Percentiles rank a stretch among this genome's conserved stretches.
phyloP scores from a whole-genome alignment of 2,797 vertebrate species.

The Poecilia gillii region DNA sequence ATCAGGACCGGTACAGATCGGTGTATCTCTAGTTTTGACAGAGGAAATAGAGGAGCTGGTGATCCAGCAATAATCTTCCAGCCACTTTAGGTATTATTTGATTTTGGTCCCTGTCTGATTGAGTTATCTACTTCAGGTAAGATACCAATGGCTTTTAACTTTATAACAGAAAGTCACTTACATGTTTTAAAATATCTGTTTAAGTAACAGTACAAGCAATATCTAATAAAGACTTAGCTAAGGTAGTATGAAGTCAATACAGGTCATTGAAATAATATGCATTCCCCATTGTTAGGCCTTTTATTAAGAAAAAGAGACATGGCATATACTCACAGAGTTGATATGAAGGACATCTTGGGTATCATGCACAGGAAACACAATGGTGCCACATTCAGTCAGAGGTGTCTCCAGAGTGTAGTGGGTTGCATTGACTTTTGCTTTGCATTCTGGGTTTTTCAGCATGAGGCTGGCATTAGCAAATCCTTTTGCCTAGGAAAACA shows the following conservation, averaged over 20 bases:
- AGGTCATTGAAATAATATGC: neutral
- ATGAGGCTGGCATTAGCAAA: constrained; percentile 87
- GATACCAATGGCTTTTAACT: neutral
- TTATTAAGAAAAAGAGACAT: neutral
- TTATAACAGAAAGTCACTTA: neutral
- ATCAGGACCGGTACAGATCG: too few relatives aligned
- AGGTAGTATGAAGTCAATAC: neutral
- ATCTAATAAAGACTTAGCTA: neutral
- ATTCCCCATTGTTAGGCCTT: neutral
- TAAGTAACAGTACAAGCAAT: neutral
- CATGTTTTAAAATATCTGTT: neutral
- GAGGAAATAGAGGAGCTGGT: neutral
- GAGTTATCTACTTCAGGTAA: neutral
- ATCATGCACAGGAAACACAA: constrained; percentile 59
- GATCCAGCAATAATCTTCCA: neutral
- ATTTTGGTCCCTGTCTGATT: neutral
- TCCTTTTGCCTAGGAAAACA: constrained; percentile 81
- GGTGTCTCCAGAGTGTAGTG: constrained; percentile 94
- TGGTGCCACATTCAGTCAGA: constrained; percentile 86
- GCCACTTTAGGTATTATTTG: neutral
- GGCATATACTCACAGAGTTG: constrained; percentile 90
- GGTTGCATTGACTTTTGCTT: constrained; percentile 89
- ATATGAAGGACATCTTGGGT: constrained; percentile 83
- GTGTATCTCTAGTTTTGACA: neutral
- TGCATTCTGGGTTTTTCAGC: constrained; percentile 89